Evolutionary conservation across 37 sponge, comb jelly and placozoan genomes (phyloP), one percentile per base, ranked within the genome.

Genomic region (Crambe crambe): DNA sequence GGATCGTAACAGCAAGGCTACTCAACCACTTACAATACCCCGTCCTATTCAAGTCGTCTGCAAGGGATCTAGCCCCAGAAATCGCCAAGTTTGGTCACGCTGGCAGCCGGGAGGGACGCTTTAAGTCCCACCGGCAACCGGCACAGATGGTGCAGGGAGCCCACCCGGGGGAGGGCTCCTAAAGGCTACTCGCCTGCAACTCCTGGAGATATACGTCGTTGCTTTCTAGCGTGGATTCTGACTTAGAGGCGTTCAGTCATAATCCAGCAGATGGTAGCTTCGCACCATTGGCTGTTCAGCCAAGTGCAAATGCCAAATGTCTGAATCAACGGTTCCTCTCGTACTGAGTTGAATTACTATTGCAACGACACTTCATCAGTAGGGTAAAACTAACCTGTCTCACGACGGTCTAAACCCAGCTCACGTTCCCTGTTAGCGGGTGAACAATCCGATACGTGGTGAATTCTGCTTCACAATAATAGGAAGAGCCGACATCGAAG

Each of bases 381-480:
- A 90, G 90, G 90, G 90, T 90, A 90, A 90, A 90, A 90, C 90
- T 90, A 90, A 90, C 90, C 90, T 90, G 90, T 90, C 90, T 90
- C 90, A 85, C 91, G 91, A 90, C 90, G 90, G 90, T 90, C 90
- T 90, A 90, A 90, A 90, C 90, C 90, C 90, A 90, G 90, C 90
- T 90, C 90, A 90, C 86, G 90, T 90, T 90, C 90, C 90, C 85
- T 90, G 73, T 90, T 90, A 79, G 90, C 75, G 90, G 90, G 90
- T 90, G 85, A 90, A 90, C 90, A 90, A 90, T 90, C 90, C 86
- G 79, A 90, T 85, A 78, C 83, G 85, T 89, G 85, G 90, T 62
- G 90, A 89, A 89, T 89, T 89, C 90, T 90, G 91, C 91, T 90
- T 90, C 86, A 61, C 91, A 80, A 84, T 90, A 85, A 84, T 90